Base-by-base conservation (phyloP, 2,797 vertebrate species). In the Pangasius larnaudii region DNA sequence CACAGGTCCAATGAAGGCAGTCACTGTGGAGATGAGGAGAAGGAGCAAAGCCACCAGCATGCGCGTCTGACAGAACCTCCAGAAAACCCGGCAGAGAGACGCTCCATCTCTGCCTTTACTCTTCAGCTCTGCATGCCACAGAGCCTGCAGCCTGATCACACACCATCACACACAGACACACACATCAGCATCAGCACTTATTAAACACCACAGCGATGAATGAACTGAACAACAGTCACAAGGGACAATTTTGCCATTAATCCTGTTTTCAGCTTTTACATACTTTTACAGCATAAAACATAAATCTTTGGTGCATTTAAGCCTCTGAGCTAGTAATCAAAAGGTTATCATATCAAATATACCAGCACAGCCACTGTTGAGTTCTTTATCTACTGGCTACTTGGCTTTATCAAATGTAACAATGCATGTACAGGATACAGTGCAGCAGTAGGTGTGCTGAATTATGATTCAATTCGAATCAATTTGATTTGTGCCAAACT, bases 1-100 rank as follows among this genome's bases (percentile, higher is more conserved):
- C 90, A 97, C 96, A 42, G 96, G 94, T 81, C 96, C 96, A 85
- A 95, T 91, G 39, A 97, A 97, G 92, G 94, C 93, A 61, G 95
- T 93, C 90, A 96, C 92, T 95, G 96, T 97, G 53, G 94, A 95
- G 85, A 97, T 90, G 87, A 97, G 95, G 85, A 97, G 93, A 90
- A 95, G 92, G 77, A 96, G 94, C 71, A 96, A 88, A 84, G 96
- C 95, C 91, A 97, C 94, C 92, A 97, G 91, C 88, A 94, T 93
- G 53, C 97, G 95, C 39, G 96, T 97, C 90, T 93, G 94, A 93
- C 96, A 97, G 93, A 97, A 97, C 91, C 94, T 95, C 96, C 96
- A 97, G 90, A 96, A 94, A 87, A 97, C 96, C 85, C 94, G 92
- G 0, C 91, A 92, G 78, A 97, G 93, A 27, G 96, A 97, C 0